Base-by-base conservation (phyloP, 2,113 vertebrate genomes). In the Alligator sinensis region DNA sequence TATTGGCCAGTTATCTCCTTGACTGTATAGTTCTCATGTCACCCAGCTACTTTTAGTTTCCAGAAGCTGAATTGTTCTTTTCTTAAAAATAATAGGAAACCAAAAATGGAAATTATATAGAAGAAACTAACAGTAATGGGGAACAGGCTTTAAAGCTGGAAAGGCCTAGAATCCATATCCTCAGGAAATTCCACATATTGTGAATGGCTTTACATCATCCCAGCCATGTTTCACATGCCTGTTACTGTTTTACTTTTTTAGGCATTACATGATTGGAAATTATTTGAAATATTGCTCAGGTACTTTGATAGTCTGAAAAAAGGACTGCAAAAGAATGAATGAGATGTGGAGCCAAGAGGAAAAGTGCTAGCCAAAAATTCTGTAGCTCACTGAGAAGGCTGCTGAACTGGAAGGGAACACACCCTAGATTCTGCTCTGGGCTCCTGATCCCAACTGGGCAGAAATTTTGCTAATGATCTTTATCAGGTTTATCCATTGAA, bases 61-160 rank as follows among this genome's bases (percentile, higher is more conserved):
- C 30, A 38, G 0, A 0, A 47, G 9, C 15, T 63, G 25, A 60
- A 13, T 62, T 87, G 76, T 14, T 92, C 5, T 11, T 68, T 88
- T 80, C 59, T 70, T 77, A 18, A 76, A 88, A 90, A 4, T 2
- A 77, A 82, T 25, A 66, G 92, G 30, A 2, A 87, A 64, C 59
- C 54, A 0, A 1, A 80, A 66, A 16, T 7, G 59, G 80, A 90
- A 84, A 2, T 22, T 25, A 85, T 8, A 4, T 13, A 54, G 28
- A 63, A 63, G 9, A 25, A 30, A 11, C 2, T 30, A 47, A 27
- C 22, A 34, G 11, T 58, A 54, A 58, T 70, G 17, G 66, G 79
- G 80, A 90, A 68, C 11, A 12, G 75, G 47, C 59, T 1, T 11
- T 47, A 80, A 25, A 9, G 18, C 4, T 74, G 13, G 59, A 54